A percentile compares a stretch with the other conserved stretches of the same genome.
These are phyloP conservation scores for Metopia argyrocephala DNA, from an alignment of 2,888 invertebrate genomes.

Conservation along the genomic window DNA sequence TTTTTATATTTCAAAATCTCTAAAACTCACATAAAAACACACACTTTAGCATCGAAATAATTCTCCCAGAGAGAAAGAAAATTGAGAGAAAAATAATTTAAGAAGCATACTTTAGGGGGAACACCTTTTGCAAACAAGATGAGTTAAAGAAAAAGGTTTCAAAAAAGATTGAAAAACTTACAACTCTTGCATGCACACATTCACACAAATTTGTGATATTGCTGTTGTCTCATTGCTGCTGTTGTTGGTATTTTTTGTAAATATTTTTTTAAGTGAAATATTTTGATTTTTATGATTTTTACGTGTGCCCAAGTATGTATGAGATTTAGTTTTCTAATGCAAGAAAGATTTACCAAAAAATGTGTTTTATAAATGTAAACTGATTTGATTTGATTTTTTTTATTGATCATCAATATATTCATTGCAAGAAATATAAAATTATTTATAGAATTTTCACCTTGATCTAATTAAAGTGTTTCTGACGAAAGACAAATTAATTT, in stretches of 20 bases:
- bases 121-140: slow-evolving; percentile 20
- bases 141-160: neutral
- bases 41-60: neutral
- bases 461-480: too few species aligned
- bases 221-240: neutral
- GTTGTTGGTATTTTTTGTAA: slow-evolving; percentile 4
- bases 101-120: slow-evolving; percentile 49
- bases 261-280: slow-evolving; percentile 35
- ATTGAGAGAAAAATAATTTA: slow-evolving; percentile 1
- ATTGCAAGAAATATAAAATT: too few species aligned
- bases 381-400: neutral
- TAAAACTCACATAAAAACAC: neutral
- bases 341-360: too few species aligned
- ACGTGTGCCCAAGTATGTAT: slow-evolving; percentile 62
- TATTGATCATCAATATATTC: too few species aligned
- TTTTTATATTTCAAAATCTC: slow-evolving; percentile 3
- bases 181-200: slow-evolving; percentile 5
- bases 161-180: slow-evolving; percentile 19
- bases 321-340: slow-evolving; percentile 43
- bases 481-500: too few species aligned
- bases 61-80: neutral
- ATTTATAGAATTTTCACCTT: too few species aligned
- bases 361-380: too few species aligned
- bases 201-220: slow-evolving; percentile 1
- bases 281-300: slow-evolving; percentile 65